Evolutionary conservation across 2,113 vertebrate species (phyloP).

Genomic region (Scalopus aquaticus): DNA sequence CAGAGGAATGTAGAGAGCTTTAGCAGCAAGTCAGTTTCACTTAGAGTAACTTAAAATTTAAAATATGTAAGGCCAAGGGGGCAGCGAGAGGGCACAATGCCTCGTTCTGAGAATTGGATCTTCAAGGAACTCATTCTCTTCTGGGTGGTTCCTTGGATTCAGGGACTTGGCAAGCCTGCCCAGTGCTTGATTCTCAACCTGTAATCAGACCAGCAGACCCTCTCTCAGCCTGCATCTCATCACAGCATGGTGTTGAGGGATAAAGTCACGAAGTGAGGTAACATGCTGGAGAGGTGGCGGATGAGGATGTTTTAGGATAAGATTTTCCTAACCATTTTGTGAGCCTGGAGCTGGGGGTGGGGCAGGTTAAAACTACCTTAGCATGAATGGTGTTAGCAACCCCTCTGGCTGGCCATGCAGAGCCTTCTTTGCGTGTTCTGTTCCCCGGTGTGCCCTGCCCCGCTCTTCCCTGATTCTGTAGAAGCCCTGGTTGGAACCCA

Average conservation of each 20-base stretch:
- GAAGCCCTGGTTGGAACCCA: neutral
- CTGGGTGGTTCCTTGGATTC: neutral
- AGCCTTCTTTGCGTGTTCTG: neutral
- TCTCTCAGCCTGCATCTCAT: neutral
- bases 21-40: neutral
- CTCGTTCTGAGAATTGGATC: neutral
- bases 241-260: neutral
- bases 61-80: neutral
- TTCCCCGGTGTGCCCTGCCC: neutral
- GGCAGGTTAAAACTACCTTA: neutral
- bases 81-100: neutral
- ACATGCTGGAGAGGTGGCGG: neutral
- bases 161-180: neutral
- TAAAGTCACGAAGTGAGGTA: neutral
- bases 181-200: neutral
- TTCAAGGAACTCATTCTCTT: conserved; percentile 4
- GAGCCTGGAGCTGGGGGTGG: neutral
- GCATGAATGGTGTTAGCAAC: neutral
- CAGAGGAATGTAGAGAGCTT: neutral
- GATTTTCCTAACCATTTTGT: neutral
- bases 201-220: neutral
- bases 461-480: neutral
- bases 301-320: neutral
- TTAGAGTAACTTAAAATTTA: neutral
- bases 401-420: too few species aligned